Evolutionary conservation across 2,888 invertebrate genomes (phyloP), one percentile per base, ranked within the genome.

Genomic region (Julus scandinavius): DNA sequence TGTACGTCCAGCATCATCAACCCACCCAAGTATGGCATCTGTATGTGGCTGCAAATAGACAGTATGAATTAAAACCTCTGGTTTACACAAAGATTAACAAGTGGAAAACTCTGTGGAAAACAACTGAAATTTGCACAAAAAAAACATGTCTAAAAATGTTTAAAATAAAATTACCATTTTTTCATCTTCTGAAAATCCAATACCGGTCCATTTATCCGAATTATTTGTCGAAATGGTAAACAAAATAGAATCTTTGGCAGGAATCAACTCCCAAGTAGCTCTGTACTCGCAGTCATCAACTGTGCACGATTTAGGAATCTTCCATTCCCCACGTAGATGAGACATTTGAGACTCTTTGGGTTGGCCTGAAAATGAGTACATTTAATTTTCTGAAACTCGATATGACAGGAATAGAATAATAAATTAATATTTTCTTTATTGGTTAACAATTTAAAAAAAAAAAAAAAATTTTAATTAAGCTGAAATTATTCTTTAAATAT

Each of bases 1-100:
- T 0, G 96, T 95, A 0, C 96, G 93, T 0, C 96, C 96, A 0
- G 94, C 94, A 9, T 94, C 94, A 92, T 97, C 97, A 45, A 97
- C 95, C 96, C 97, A 97, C 1, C 97, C 98, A 38, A 98, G 93
- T 40, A 98, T 94, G 0, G 97, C 96, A 92, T 98, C 98, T 0
- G 97, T 96, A 93, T 97, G 96, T 0, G 96, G 95, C 96, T 96
- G 92, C 40, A 88, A 83, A 87, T 15, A 88, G 7, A 38, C 2
- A 80, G 83, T 29, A 80, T 80, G 17, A 15, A 80, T 29, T 29
- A 29, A 29, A 29, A 29, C 29, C 29, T 29, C 29, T 29, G 29
- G 29, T 29, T 29, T 29, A 29, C 29, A 29, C 0, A 29, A 29
- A 29, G 29, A 29, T 29, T 29, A 29, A 29, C 1, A 29, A 29